Evolutionary conservation across 2,888 invertebrate genomes (phyloP).

Genomic region (Altica lythri): DNA sequence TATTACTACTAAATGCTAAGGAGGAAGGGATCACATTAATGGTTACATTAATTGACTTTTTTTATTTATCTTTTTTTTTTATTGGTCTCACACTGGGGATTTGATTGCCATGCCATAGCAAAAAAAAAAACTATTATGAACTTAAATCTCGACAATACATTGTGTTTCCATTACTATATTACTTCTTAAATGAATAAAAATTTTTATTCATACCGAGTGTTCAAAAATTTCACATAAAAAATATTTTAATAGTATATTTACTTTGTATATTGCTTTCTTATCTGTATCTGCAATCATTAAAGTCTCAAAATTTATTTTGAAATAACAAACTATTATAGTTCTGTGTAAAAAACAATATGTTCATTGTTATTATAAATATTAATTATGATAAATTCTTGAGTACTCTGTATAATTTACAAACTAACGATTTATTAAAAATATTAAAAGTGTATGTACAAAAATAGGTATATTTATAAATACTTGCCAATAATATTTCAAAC

Average conservation of each 20-base stretch:
- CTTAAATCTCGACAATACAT: conserved; percentile 6
- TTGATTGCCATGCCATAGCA: conserved; percentile 29
- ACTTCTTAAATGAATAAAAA: not conserved
- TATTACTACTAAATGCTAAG: conserved; percentile 28
- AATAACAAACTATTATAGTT: too few relatives aligned
- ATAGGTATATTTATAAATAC: conserved; percentile 17
- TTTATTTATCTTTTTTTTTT: conserved; percentile 26
- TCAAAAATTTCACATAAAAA: not conserved
- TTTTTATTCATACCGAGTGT: not conserved
- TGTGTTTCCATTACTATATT: conserved; percentile 12
- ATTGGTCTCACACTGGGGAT: conserved; percentile 33
- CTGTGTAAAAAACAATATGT: too few relatives aligned
- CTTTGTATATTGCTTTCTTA: too few relatives aligned
- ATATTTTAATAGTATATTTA: too few relatives aligned
- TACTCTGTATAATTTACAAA: too few relatives aligned
- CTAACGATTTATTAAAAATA: conserved; percentile 6
- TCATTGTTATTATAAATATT: too few relatives aligned
- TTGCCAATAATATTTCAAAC: not conserved
- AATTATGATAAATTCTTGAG: too few relatives aligned
- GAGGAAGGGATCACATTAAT: conserved; percentile 32
- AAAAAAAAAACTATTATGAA: conserved; percentile 11
- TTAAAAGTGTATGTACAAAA: conserved; percentile 17
- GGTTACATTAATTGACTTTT: conserved; percentile 35
- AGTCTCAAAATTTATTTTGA: too few relatives aligned
- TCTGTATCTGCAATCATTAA: too few relatives aligned